These are phyloP conservation scores for Ameiurus melas DNA, from an alignment of 2,113 vertebrate species.

Conservation along the genomic window DNA sequence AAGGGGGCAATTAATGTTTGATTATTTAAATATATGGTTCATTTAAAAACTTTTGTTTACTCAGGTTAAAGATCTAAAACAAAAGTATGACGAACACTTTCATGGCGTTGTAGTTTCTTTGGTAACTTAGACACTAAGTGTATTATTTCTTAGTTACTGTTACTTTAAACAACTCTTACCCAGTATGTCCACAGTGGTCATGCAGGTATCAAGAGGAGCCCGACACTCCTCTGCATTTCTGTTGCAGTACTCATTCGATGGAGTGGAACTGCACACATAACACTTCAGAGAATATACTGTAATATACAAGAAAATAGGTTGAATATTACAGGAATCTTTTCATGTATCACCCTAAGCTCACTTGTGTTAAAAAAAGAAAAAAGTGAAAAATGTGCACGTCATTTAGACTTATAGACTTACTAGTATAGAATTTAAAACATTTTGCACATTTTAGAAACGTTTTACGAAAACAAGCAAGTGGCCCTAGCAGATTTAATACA, in stretches of 20 bases:
- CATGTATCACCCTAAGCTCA: not conserved
- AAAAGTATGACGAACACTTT: not conserved
- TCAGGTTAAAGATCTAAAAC: not conserved
- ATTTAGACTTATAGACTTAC: not conserved
- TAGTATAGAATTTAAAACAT: not conserved
- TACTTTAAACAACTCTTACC: constrained; percentile 54
- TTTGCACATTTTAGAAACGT: not conserved
- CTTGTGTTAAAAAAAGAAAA: too few species aligned
- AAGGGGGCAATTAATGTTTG: not conserved
- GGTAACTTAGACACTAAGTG: not conserved
- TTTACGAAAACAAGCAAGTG: not conserved
- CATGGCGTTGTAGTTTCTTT: not conserved
- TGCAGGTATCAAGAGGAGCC: constrained; percentile 64
- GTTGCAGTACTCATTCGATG: constrained; percentile 66
- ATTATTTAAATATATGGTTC: not conserved
- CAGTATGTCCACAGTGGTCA: constrained; percentile 60
- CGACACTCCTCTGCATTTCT: constrained; percentile 50
- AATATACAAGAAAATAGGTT: constrained; percentile 16
- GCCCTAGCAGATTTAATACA: not conserved
- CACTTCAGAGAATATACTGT: constrained; percentile 61
- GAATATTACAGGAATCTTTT: not conserved
- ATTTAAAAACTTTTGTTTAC: not conserved
- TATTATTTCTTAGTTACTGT: not conserved
- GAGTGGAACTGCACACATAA: constrained; percentile 59
- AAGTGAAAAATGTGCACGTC: too few species aligned